A percentile compares a stretch with the other conserved stretches of the same genome.
Evolutionary conservation across 2,797 vertebrate genomes (phyloP).

Genomic region (Schizothorax lantsangensis): DNA sequence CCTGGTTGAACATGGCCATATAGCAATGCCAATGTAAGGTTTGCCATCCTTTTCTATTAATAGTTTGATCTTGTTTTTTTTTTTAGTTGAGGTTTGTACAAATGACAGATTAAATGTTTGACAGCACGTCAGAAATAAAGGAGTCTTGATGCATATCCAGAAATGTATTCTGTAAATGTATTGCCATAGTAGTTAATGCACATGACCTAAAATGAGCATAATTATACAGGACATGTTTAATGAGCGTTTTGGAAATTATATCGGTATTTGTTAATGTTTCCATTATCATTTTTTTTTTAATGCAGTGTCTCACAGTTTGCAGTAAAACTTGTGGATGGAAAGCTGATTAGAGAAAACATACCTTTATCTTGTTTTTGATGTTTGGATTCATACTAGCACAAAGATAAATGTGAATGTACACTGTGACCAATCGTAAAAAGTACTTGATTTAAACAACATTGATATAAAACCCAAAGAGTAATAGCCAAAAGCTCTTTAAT

Average conservation of each 20-base stretch:
- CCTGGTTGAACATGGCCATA: neutral
- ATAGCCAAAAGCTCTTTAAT: neutral
- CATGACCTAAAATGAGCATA: neutral
- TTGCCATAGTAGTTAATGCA: neutral
- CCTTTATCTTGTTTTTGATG: neutral
- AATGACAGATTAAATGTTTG: neutral
- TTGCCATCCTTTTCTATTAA: neutral
- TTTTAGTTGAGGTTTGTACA: neutral
- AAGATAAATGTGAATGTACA: constrained; percentile 20
- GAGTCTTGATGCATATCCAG: neutral
- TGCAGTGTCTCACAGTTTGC: neutral
- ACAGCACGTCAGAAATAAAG: neutral
- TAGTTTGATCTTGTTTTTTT: neutral
- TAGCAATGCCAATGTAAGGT: neutral
- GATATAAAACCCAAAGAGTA: neutral
- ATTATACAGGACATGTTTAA: neutral
- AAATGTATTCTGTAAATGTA: neutral
- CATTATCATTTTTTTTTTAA: neutral
- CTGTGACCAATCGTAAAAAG: constrained; percentile 35
- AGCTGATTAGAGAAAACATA: neutral
- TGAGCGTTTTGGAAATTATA: neutral
- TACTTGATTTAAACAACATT: constrained; percentile 34
- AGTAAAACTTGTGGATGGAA: neutral
- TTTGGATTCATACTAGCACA: neutral
- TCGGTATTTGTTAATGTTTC: neutral